Percentiles rank a stretch among this genome's conserved stretches.
phyloP scores from a whole-genome alignment of 2,113 vertebrate genomes.

The Antigone vipio region DNA sequence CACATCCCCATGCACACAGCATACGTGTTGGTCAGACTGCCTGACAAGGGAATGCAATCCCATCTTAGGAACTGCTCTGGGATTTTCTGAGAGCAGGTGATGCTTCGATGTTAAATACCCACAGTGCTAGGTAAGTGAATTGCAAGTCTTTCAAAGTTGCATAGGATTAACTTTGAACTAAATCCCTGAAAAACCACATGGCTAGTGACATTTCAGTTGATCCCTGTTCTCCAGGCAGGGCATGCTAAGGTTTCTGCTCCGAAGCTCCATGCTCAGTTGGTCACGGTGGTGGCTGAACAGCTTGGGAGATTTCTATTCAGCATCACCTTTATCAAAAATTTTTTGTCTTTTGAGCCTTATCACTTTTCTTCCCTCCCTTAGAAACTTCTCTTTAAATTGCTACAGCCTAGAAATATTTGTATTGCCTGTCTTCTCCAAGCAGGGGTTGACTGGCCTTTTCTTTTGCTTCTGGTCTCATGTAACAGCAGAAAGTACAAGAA shows the following conservation, averaged over 20 bases:
- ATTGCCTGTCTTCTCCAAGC: fast-evolving
- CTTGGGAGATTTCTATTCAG: background rate
- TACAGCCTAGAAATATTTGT: fast-evolving
- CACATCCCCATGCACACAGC: background rate
- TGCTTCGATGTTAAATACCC: background rate
- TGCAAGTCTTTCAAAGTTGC: background rate
- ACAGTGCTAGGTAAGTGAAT: background rate
- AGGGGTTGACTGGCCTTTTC: background rate
- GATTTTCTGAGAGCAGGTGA: background rate
- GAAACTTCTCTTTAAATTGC: background rate
- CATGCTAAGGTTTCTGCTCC: background rate
- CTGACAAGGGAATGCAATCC: background rate
- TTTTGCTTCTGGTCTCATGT: background rate
- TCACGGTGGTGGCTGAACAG: background rate
- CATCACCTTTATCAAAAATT: background rate
- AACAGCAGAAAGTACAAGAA: background rate
- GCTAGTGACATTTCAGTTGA: background rate
- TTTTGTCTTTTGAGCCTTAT: background rate
- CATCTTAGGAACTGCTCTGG: background rate
- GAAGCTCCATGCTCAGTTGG: background rate
- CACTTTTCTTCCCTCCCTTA: background rate
- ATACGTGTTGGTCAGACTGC: background rate
- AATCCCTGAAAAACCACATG: background rate
- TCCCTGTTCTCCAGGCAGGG: background rate
- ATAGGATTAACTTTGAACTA: background rate